Base-by-base conservation (phyloP, 2,113 vertebrate genomes). In the Entelurus aequoreus region DNA sequence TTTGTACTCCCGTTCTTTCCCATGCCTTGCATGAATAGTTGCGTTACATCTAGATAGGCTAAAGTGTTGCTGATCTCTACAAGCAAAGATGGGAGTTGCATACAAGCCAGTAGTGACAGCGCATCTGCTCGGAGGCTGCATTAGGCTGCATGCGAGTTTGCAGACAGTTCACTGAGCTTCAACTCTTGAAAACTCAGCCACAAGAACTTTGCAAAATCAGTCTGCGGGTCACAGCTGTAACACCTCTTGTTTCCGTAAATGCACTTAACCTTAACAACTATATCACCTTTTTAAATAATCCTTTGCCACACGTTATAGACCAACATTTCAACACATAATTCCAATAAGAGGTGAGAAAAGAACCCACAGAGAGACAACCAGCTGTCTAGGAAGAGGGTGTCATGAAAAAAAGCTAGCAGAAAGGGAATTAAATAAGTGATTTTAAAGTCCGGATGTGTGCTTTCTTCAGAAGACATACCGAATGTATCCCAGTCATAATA, bases 311-410 rank as follows among this genome's bases (percentile, higher is more conserved):
- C 78, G 48, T 80, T 63, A 63, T 48, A 66, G 14, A 54, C 71
- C 38, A 0, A 71, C 74, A 72, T 77, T 47, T 40, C 53, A 8
- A 62, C 66, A 74, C 63, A 38, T 79, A 76, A 65, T 19, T 77
- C 65, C 54, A 55, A 81, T 80, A 79, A 82, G 84, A 80, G 84
- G 82, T 75, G 84, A 44, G 6, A 69, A 73, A 73, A 69, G 38
- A 70, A 75, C 71, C 60, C 44, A 4, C 1, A 6, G 66, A 69
- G 81, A 78, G 15, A 47, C 47, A 63, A 66, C 59, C 83, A 85
- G 80, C 72, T 85, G 84, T 82, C 80, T 56, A 54, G 44, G 40
- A 59, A 66, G 66, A 74, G 61, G 44, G 68, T 70, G 74, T 63
- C 53, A 51, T 6, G 46, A 37, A 68, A 63, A 65, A 62, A 66